Conservation (phyloP, 2,797 vertebrate species). For the Sebastes goodei region DNA sequence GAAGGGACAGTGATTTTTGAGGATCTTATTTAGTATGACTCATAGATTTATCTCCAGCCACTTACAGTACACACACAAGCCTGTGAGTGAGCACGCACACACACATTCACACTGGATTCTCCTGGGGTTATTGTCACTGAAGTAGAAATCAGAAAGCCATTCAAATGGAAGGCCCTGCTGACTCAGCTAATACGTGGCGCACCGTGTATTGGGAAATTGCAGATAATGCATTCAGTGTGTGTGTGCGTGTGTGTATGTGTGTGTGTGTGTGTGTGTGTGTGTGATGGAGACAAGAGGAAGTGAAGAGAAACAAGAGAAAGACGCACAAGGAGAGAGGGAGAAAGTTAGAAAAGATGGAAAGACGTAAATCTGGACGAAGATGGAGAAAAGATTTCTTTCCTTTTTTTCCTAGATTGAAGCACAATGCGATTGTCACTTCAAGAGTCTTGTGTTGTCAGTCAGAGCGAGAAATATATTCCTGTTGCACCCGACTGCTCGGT, state of each 20-base stretch:
- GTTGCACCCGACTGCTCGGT: conserved; percentile 31
- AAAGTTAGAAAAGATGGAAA: conserved; percentile 15
- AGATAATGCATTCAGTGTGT: conserved; percentile 34
- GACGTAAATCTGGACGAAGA: conserved; percentile 9
- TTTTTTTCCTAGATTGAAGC: conserved; percentile 23
- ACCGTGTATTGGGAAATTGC: conserved; percentile 41
- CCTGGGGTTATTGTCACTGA: conserved; percentile 47
- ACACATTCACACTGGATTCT: background rate
- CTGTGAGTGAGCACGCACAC: background rate
- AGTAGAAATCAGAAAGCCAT: conserved; percentile 61
- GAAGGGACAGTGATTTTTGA: conserved; percentile 31
- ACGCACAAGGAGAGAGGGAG: background rate
- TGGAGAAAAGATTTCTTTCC: conserved; percentile 5
- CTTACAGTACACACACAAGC: conserved; percentile 18
- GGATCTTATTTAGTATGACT: conserved; percentile 44
- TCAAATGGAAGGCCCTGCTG: conserved; percentile 55
- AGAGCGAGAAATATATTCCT: conserved; percentile 25
- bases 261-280: background rate
- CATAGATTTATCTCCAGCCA: conserved; percentile 33
- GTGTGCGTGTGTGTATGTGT: background rate
- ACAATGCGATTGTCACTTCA: conserved; percentile 39
- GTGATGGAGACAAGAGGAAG: conserved; percentile 2
- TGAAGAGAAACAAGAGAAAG: background rate
- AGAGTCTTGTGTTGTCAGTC: conserved; percentile 41
- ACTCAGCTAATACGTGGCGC: conserved; percentile 41